Evolutionary conservation across 2,888 invertebrate species (phyloP).

Genomic region (Frankliniella intonsa): DNA sequence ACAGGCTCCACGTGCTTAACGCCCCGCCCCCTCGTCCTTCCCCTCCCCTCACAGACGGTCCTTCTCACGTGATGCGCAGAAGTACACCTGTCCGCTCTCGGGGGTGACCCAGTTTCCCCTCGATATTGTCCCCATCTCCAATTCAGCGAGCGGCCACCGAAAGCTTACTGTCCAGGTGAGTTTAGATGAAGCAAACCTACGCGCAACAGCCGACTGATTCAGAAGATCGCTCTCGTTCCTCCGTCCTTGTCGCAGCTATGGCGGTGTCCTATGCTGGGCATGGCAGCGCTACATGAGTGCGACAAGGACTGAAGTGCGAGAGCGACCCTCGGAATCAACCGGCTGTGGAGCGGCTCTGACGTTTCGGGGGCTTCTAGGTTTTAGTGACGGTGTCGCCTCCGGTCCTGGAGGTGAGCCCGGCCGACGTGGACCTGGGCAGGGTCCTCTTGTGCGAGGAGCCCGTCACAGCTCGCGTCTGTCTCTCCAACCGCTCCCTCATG

Average conservation of each 20-base stretch:
- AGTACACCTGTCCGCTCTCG: not conserved
- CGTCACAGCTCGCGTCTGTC: not conserved
- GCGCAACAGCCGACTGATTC: no score
- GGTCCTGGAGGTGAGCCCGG: not conserved
- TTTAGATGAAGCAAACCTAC: not conserved
- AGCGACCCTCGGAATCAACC: no score
- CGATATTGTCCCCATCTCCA: not conserved
- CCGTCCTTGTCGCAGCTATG: no score
- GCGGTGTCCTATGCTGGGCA: no score
- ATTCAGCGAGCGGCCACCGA: not conserved
- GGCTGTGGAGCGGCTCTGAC: no score
- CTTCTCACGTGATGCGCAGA: slow-evolving; percentile 18
- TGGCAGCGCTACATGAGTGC: no score
- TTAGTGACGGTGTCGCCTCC: not conserved
- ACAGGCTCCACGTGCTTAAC: no score
- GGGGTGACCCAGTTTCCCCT: not conserved
- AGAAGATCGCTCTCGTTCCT: no score
- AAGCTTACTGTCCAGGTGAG: not conserved
- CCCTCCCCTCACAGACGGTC: not conserved
- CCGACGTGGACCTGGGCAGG: not conserved
- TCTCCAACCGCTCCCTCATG: slow-evolving; percentile 9
- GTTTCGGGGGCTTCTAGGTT: not conserved
- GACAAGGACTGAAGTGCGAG: no score
- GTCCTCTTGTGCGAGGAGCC: not conserved
- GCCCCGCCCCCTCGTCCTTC: not conserved